A percentile compares a stretch with the other conserved stretches of the same genome.
phyloP scores from a whole-genome alignment of 2,888 invertebrate species.

The Lepidochrysops patricia region DNA sequence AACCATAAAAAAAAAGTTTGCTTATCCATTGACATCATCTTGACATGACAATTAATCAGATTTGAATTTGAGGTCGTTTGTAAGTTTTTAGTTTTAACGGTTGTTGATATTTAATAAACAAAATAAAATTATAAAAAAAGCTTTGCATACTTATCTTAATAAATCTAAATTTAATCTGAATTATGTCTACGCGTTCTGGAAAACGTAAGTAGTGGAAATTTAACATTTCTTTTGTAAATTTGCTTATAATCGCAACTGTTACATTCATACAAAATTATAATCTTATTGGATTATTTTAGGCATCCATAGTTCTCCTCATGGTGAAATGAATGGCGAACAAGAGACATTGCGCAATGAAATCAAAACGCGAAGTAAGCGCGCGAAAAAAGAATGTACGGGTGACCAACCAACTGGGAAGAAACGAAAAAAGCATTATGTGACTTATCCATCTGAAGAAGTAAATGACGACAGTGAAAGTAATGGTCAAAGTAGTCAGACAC shows the following conservation, averaged over 20 bases:
- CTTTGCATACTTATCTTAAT: background rate
- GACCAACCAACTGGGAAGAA: constrained; percentile 35
- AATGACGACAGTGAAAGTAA: constrained; percentile 21
- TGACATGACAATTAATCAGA: background rate
- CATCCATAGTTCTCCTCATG: constrained; percentile 39
- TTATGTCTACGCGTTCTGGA: constrained; percentile 61
- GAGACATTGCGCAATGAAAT: constrained; percentile 33
- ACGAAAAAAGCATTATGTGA: constrained; percentile 45
- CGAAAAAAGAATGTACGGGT: constrained; percentile 34
- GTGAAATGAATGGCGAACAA: constrained; percentile 29
- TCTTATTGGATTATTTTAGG: constrained; percentile 36
- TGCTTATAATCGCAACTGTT: background rate
- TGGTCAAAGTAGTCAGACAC: constrained; percentile 18
- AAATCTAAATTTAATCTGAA: background rate
- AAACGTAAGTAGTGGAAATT: constrained; percentile 45
- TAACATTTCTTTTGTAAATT: background rate
- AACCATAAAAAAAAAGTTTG: no score
- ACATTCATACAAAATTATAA: background rate
- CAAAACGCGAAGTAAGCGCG: constrained; percentile 42
- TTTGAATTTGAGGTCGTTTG: background rate
- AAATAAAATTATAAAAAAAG: background rate
- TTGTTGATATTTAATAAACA: background rate
- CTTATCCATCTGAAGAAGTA: constrained; percentile 42
- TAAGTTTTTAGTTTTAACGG: no score
- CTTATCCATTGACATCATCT: no score